These are phyloP conservation scores for Rutpela maculata DNA, from an alignment of 2,888 invertebrate genomes.

Conservation along the genomic window DNA sequence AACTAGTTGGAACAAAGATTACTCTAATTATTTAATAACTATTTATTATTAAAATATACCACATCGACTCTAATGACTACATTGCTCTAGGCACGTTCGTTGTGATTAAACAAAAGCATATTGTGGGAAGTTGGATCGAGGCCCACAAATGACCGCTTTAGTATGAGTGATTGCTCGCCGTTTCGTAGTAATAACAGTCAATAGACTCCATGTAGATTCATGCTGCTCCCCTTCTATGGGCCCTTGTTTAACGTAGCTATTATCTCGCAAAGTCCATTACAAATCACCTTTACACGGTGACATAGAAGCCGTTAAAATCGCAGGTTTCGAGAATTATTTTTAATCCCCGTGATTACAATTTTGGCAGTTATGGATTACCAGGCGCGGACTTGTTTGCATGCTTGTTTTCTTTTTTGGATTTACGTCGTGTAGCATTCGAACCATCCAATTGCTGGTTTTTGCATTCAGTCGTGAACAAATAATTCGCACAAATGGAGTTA, in stretches of 20 bases:
- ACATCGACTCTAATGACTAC: neutral
- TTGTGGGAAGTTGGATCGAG: slow-evolving; percentile 12
- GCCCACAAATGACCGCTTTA: slow-evolving; percentile 4
- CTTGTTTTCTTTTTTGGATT: neutral
- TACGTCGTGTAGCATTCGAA: neutral
- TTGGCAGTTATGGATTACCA: slow-evolving; percentile 9
- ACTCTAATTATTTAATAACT: neutral
- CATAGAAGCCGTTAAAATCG: slow-evolving; percentile 6
- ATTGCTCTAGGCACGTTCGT: neutral
- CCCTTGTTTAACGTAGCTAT: slow-evolving; percentile 24
- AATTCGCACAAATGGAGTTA: too few relatives aligned
- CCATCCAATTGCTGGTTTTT: too few relatives aligned
- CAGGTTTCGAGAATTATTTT: slow-evolving; percentile 12
- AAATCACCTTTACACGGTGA: slow-evolving; percentile 25
- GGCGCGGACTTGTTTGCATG: neutral
- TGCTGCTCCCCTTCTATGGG: slow-evolving; percentile 5
- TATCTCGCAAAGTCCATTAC: slow-evolving; percentile 31
- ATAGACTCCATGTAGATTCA: slow-evolving; percentile 29
- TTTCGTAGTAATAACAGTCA: slow-evolving; percentile 26
- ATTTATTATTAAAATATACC: slow-evolving; percentile 3
- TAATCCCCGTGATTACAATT: slow-evolving; percentile 7
- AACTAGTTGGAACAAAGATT: neutral
- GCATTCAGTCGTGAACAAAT: too few relatives aligned
- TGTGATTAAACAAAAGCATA: slow-evolving; percentile 20
- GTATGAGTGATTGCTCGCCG: slow-evolving; percentile 25